Percentiles rank a stretch among this genome's conserved stretches.
These are phyloP conservation scores for Caenorhabditis panamensis DNA, from an alignment of 2,888 invertebrate genomes.

Conservation along the genomic window DNA sequence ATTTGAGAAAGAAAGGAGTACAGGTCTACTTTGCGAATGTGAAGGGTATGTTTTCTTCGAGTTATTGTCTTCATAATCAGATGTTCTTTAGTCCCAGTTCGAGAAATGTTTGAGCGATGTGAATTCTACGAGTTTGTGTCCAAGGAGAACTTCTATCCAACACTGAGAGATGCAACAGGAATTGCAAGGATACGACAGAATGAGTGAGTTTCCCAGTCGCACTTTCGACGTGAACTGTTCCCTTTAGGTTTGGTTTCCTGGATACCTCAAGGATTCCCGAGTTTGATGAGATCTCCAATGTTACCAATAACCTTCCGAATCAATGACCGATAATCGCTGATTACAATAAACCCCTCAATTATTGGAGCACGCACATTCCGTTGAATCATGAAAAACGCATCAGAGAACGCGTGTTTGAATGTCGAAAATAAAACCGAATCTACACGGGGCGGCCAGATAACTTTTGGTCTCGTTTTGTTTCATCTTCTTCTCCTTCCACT, in stretches of 20 bases:
- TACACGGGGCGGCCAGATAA: too few relatives aligned
- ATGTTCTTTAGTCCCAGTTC: conserved; percentile 71
- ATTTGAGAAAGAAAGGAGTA: conserved; percentile 69
- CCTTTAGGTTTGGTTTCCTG: conserved; percentile 41
- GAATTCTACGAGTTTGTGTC: conserved; percentile 77
- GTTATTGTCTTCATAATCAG: background rate
- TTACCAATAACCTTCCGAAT: conserved; percentile 27
- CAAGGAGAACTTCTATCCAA: conserved; percentile 80
- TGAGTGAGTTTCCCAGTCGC: conserved; percentile 25
- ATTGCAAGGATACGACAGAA: conserved; percentile 73
- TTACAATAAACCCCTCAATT: too few relatives aligned
- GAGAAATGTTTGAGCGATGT: conserved; percentile 77
- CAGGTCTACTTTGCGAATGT: conserved; percentile 79
- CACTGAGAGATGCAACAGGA: conserved; percentile 78
- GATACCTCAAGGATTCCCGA: conserved; percentile 47
- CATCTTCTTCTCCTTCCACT: too few relatives aligned
- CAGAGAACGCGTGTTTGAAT: background rate
- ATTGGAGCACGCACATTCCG: too few relatives aligned
- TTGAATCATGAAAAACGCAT: too few relatives aligned
- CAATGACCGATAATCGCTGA: background rate
- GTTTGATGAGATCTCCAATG: conserved; percentile 37
- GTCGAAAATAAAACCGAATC: conserved; percentile 12
- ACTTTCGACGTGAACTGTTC: background rate
- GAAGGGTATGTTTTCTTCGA: conserved; percentile 66
- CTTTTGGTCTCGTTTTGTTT: conserved; percentile 37